phyloP scores from a whole-genome alignment of 1,140 invertebrate species.

The Acromyrmex echinatior region DNA sequence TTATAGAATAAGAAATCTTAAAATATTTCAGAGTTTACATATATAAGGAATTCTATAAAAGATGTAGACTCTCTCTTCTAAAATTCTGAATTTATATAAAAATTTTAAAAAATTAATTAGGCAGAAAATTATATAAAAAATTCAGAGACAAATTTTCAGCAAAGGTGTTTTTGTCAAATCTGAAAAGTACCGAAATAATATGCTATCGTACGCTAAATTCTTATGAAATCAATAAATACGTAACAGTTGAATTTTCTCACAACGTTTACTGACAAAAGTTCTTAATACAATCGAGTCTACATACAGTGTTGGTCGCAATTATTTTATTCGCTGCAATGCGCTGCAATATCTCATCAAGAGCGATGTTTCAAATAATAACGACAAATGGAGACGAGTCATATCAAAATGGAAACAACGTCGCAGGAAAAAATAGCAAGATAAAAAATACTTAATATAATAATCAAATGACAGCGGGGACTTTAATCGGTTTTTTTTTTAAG shows the following conservation, averaged over 20 bases:
- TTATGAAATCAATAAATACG: background rate
- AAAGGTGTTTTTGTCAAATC: background rate
- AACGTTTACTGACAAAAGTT: conserved; percentile 80
- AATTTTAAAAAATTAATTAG: no score
- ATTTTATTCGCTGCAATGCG: conserved; percentile 59
- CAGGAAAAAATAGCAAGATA: conserved; percentile 19
- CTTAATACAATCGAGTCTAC: conserved; percentile 75
- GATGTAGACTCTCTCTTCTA: no score
- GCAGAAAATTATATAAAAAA: no score
- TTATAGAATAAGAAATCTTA: no score
- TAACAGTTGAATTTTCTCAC: conserved; percentile 59
- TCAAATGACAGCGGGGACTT: conserved; percentile 79
- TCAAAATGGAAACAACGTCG: conserved; percentile 37
- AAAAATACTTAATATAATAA: conserved; percentile 78
- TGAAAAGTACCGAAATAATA: no score
- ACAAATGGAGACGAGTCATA: background rate
- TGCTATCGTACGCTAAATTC: background rate
- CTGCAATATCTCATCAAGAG: conserved; percentile 7
- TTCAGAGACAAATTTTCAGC: no score
- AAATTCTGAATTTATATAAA: no score
- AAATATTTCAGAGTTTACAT: no score
- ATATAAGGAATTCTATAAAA: no score
- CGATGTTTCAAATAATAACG: conserved; percentile 9
- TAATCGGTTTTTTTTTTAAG: conserved; percentile 52
- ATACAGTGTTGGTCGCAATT: conserved; percentile 65